Percentiles rank a stretch among this genome's conserved stretches.
Conservation (phyloP, 2,113 vertebrate species). For the Xiphophorus couchianus region DNA sequence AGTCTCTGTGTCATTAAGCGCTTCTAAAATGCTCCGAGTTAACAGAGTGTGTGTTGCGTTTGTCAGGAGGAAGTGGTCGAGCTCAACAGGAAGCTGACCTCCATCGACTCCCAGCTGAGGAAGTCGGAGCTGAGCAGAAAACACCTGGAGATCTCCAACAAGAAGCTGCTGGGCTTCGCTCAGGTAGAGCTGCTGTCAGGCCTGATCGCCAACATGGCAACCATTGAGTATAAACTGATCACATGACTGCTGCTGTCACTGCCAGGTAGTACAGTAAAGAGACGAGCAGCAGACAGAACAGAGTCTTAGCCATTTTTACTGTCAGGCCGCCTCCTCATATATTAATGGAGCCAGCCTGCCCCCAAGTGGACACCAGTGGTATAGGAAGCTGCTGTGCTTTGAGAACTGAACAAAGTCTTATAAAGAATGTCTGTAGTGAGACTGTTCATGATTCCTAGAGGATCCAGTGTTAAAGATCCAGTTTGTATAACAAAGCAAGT, state of each 20-base stretch:
- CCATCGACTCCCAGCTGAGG: constrained; percentile 81
- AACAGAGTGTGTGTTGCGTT: not conserved
- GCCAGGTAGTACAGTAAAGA: not conserved
- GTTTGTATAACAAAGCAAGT: too few species aligned
- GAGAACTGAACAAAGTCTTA: not conserved
- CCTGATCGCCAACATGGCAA: too few species aligned
- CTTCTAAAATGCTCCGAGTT: not conserved
- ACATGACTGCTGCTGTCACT: not conserved
- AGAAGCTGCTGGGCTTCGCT: constrained; percentile 87
- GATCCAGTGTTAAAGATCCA: not conserved
- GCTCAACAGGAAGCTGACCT: constrained; percentile 80
- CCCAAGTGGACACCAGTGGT: constrained; percentile 7
- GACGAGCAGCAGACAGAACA: not conserved
- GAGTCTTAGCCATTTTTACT: not conserved
- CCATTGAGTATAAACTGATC: not conserved
- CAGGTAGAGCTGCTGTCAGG: constrained; percentile 69
- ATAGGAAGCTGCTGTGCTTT: not conserved
- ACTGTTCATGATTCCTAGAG: not conserved
- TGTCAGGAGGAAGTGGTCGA: constrained; percentile 80
- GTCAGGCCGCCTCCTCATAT: not conserved
- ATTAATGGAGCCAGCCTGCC: constrained; percentile 15
- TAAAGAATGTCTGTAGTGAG: not conserved
- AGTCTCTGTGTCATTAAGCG: too few species aligned
- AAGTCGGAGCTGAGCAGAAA: constrained; percentile 86
- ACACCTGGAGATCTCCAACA: constrained; percentile 88